Evolutionary conservation across 2,888 invertebrate genomes (phyloP).

Genomic region (Eugnorisma glareosa): DNA sequence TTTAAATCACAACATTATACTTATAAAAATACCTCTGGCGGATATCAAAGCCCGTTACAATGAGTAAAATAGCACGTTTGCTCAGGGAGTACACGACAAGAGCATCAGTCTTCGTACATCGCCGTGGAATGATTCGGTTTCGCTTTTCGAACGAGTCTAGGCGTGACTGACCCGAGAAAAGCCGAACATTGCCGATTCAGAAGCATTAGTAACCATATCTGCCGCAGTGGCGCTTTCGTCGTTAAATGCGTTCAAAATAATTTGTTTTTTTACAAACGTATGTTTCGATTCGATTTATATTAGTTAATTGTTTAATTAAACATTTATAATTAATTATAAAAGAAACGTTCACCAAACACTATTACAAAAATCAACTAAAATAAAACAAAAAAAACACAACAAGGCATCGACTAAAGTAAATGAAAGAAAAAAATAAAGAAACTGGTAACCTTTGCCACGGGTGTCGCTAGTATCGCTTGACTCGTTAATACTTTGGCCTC

Average conservation of each 20-base stretch:
- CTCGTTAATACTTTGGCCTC: background rate
- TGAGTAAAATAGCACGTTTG: constrained; percentile 86
- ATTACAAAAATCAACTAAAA: background rate
- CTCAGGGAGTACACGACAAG: constrained; percentile 87
- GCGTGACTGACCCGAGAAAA: constrained; percentile 88
- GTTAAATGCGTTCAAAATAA: constrained; percentile 64
- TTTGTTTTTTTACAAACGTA: background rate
- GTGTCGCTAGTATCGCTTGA: background rate
- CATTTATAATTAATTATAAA: background rate
- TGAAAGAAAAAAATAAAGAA: background rate
- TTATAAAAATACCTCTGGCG: constrained; percentile 83
- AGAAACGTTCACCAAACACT: background rate
- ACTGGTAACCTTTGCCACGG: background rate
- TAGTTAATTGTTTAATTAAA: too few species aligned
- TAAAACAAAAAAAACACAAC: background rate
- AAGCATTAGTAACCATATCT: constrained; percentile 32
- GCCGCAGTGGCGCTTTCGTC: constrained; percentile 78
- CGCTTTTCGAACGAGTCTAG: constrained; percentile 90
- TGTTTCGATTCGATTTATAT: background rate
- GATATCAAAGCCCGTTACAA: constrained; percentile 84
- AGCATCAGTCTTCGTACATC: constrained; percentile 89
- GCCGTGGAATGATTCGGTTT: constrained; percentile 89
- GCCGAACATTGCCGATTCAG: constrained; percentile 82
- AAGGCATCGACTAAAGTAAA: background rate
- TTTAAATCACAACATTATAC: constrained; percentile 86